Base-by-base conservation (phyloP, 2,888 invertebrate genomes). In the Hesperia comma region DNA sequence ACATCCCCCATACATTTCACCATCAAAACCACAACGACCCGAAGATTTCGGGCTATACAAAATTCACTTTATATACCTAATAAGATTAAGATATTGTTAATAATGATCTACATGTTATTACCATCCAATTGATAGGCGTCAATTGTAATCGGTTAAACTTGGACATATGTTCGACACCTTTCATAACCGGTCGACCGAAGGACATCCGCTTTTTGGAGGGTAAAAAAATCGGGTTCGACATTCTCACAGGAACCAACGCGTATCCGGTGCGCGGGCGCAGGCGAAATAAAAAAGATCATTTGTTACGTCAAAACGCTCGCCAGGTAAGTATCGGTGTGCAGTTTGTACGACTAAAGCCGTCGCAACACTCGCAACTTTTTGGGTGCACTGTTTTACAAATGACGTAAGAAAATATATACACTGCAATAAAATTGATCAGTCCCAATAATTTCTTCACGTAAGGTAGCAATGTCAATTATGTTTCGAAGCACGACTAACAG, bases 111-210 rank as follows among this genome's bases (percentile, higher is more conserved):
- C 41, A 32, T 14, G 17, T 61, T 55, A 64, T 68, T 61, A 68
- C 64, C 51, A 69, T 66, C 67, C 69, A 74, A 74, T 74, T 72
- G 71, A 71, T 74, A 66, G 74, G 69, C 69, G 69, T 69, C 71
- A 78, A 81, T 81, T 78, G 76, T 78, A 80, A 80, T 82, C 79
- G 78, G 75, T 79, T 83, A 77, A 74, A 85, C 84, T 78, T 85
- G 86, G 87, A 89, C 91, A 92, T 91, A 88, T 92, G 92, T 84
- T 92, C 90, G 87, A 92, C 92, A 92, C 92, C 92, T 92, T 92
- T 92, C 89, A 92, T 91, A 92, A 90, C 90, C 92, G 88, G 90
- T 91, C 86, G 85, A 78, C 82, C 82, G 91, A 92, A 92, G 92
- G 92, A 92, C 92, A 90, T 92, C 92, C 92, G 91, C 89, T 91